Base-by-base conservation (phyloP, 2,113 vertebrate genomes). In the Erinaceus europaeus region DNA sequence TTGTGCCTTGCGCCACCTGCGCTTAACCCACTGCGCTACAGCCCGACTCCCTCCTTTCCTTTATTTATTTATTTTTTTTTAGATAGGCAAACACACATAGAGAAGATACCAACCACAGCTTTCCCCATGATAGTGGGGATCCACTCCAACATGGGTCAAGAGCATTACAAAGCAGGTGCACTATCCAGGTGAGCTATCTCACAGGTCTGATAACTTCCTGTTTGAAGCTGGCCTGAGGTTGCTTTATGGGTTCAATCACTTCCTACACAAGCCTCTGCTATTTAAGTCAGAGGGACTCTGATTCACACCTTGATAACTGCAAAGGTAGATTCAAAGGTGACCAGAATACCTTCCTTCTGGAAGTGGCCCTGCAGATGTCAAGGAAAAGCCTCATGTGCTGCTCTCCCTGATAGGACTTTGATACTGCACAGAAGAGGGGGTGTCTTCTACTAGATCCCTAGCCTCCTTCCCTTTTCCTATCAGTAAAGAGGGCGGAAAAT, bases 391-490 rank as follows among this genome's bases (percentile, higher is more conserved):
- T 75, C 25, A 4, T 4, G 1, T 0, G 0, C 23, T 0, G 4
- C 44, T 7, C 80, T 93, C 62, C 64, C 71, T 68, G 48, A 27
- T 5, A 40, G 9, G 62, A 65, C 32, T 67, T 93, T 44, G 46
- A 46, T 86, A 94, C 86, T 85, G 50, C 84, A 69, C 57, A 12
- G 73, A 50, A 78, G 50, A 32, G 1, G 2, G 1, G 2, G 73
- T 81, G 62, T 82, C 90, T 93, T 91, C 74, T 55, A 6, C 36
- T 64, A 84, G 53, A 81, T 89, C n/a, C 7, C 52, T 36, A 21
- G 2, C 80, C 72, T 69, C 91, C 93, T 96, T 89, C 61, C 84
- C 86, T 86, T 90, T 84, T 90, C 83, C 96, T 95, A 96, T 89
- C 85, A 94, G 91, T 38, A 84, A 81, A 85, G 82, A 52, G 36